phyloP scores from a whole-genome alignment of 2,113 vertebrate genomes.

The Choloepus hoffmanni region DNA sequence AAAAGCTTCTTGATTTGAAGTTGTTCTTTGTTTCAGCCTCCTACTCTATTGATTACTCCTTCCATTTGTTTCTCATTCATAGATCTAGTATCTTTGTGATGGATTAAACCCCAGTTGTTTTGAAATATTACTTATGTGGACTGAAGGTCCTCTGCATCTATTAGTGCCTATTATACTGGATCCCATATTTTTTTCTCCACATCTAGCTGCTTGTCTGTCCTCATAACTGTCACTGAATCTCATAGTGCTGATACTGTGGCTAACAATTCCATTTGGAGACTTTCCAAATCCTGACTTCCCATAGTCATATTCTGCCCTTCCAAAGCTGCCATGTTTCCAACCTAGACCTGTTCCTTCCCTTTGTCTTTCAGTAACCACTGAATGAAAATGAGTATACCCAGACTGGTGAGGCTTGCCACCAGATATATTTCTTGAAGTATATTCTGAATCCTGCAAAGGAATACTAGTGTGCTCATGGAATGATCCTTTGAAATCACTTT shows the following conservation, averaged over 20 bases:
- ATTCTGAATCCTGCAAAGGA: accelerated
- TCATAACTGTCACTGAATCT: accelerated
- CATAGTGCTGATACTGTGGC: accelerated
- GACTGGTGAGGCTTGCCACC: accelerated
- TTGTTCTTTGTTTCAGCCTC: neutral
- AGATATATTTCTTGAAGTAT: accelerated
- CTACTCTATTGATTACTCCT: neutral
- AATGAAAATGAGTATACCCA: neutral
- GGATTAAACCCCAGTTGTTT: neutral
- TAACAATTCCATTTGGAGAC: accelerated
- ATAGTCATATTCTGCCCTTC: neutral
- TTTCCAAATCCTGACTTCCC: neutral
- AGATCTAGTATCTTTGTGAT: neutral
- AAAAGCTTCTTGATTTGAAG: neutral
- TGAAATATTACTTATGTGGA: accelerated
- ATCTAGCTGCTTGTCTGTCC: neutral
- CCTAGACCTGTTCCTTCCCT: neutral
- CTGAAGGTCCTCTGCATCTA: accelerated
- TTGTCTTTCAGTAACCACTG: no score
- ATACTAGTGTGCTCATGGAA: no score
- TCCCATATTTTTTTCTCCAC: accelerated
- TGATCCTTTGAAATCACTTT: neutral
- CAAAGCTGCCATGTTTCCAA: slow-evolving; percentile 56
- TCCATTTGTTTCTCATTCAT: neutral
- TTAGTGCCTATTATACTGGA: accelerated